phyloP scores from a whole-genome alignment of 2,888 invertebrate genomes.

The Adineta ricciae region DNA sequence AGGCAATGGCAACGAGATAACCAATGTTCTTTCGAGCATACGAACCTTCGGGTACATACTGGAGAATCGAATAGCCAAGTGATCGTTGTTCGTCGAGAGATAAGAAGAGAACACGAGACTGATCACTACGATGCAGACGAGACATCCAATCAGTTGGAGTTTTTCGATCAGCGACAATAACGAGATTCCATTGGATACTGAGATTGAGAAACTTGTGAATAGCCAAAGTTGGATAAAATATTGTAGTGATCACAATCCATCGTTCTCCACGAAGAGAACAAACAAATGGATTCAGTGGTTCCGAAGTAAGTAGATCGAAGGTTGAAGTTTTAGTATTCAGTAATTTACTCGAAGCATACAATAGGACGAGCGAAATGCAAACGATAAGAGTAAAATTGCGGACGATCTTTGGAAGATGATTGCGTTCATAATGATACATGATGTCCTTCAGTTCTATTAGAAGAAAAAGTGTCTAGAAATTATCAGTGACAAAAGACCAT shows the following conservation, averaged over 20 bases:
- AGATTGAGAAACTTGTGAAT: not conserved
- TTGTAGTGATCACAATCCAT: not conserved
- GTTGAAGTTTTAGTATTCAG: no score
- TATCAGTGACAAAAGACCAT: no score
- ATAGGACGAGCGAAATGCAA: no score
- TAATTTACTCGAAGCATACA: no score
- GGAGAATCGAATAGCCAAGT: constrained; percentile 29
- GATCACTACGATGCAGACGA: not conserved
- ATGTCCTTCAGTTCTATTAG: no score
- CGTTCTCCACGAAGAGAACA: not conserved
- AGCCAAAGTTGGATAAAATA: not conserved
- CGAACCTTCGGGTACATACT: constrained; percentile 31
- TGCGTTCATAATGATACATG: no score
- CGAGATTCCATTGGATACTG: constrained; percentile 25
- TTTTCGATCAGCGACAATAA: constrained; percentile 35
- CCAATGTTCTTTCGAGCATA: constrained; percentile 35
- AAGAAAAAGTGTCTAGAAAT: no score
- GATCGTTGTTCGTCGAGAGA: not conserved
- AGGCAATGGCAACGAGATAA: constrained; percentile 35
- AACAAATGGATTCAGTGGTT: no score
- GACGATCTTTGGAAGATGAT: no score
- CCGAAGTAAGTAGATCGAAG: no score
- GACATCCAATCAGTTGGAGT: constrained; percentile 33
- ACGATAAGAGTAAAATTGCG: no score
- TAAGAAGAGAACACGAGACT: constrained; percentile 29